Evolutionary conservation across 1,140 invertebrate genomes (phyloP), one percentile per base, ranked within the genome.

Genomic region (Ladona fulva): DNA sequence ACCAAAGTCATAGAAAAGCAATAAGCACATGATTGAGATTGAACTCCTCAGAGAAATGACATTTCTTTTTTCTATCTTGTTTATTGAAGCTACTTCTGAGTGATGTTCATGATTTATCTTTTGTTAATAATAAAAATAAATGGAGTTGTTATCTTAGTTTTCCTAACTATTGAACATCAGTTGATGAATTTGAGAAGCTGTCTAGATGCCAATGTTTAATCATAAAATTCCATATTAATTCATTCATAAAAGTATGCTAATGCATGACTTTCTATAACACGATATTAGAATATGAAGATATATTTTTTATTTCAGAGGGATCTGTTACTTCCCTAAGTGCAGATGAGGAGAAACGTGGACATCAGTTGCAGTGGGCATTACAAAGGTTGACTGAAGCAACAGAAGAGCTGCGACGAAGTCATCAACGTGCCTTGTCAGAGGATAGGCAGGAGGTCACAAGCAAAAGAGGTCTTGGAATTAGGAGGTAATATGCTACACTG

Each of bases 311-410:
- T 66, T 22, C 12, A 66, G 52, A 66, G 52, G 52, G 52, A 66
- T 66, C 52, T 22, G 52, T 66, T 22, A 66, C 52, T 22, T 66
- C 52, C 52, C 52, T 66, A 16, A 66, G n/a, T 66, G 82, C 82
- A 78, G 75, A 81, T 74, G 81, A 80, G 24, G 80, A 79, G 29
- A 81, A 79, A 66, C 81, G 81, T 73, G 81, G 82, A 74, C 80
- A 83, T 24, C 82, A 85, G 80, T 80, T 86, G 14, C 83, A 86
- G 79, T 79, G 81, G 52, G 83, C 84, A 74, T 81, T 86, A 76
- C 82, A 82, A 79, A 83, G 86, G 42, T 78, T 89, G 52, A 85
- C 85, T 1, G 87, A 88, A 79, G 87, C 86, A 10, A 86, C 87
- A 12, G 85, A 89, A 81, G 88, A 88, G 82, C 79, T 87, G 78